These are phyloP conservation scores for Ataeniobius toweri DNA, from an alignment of 2,797 vertebrate genomes.

Conservation along the genomic window DNA sequence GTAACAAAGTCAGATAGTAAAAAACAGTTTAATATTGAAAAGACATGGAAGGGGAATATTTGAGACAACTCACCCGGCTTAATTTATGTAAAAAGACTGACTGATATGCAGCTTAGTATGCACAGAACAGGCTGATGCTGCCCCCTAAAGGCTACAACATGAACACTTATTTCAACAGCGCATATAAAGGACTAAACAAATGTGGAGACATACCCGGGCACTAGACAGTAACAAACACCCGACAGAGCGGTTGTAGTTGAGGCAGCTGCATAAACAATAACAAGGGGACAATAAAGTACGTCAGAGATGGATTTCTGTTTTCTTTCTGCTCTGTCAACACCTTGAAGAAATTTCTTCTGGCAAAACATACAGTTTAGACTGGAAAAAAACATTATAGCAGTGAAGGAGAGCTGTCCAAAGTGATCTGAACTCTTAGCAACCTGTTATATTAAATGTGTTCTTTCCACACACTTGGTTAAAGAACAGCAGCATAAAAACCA, in stretches of 20 bases:
- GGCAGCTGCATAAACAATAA: background rate
- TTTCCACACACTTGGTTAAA: background rate
- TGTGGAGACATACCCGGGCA: too few relatives aligned
- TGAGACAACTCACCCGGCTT: background rate
- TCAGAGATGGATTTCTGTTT: background rate
- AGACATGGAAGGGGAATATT: background rate
- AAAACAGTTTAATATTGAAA: background rate
- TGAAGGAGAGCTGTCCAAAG: too few relatives aligned
- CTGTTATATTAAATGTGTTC: background rate
- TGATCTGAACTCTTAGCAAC: background rate
- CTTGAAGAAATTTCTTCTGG: background rate
- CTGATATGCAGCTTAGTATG: background rate
- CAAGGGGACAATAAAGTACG: background rate
- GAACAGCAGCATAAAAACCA: background rate
- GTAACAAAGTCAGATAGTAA: background rate
- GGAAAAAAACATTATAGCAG: background rate
- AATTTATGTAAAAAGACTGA: background rate
- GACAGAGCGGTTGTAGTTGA: background rate
- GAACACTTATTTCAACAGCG: background rate
- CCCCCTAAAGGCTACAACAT: slow-evolving; percentile 47
- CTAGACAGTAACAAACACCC: background rate
- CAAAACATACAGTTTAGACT: background rate
- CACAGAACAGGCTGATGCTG: slow-evolving; percentile 22
- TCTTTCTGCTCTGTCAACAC: background rate
- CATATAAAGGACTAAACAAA: background rate